Evolutionary conservation across 2,888 invertebrate species (phyloP).

Genomic region (Callinectes sapidus): DNA sequence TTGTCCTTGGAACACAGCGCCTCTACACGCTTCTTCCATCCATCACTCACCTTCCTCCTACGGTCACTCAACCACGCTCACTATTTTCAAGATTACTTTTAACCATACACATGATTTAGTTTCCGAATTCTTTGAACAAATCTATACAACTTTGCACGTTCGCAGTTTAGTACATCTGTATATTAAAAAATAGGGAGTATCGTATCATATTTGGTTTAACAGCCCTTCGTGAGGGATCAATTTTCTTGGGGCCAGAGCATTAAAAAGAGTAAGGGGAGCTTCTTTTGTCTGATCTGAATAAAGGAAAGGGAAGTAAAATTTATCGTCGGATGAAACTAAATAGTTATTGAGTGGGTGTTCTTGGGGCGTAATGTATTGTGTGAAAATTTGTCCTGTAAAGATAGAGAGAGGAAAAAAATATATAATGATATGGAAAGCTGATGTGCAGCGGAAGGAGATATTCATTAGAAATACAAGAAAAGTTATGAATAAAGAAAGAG

Average conservation of each 20-base stretch:
- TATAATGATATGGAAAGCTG: conserved; percentile 8
- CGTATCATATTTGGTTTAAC: conserved; percentile 10
- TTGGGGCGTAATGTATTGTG: not conserved
- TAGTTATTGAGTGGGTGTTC: not conserved
- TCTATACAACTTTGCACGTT: not conserved
- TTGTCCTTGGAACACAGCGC: not conserved
- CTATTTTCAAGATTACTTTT: not conserved
- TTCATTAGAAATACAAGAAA: not conserved
- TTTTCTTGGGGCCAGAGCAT: not conserved
- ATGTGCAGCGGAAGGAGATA: not conserved
- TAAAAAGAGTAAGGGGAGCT: not conserved
- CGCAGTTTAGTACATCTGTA: not conserved
- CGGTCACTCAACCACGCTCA: not conserved
- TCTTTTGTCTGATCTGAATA: not conserved
- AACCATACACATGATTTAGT: not conserved
- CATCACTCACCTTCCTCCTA: not conserved
- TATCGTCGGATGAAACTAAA: not conserved
- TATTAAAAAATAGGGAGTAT: not conserved
- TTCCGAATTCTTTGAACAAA: not conserved
- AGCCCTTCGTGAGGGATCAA: not conserved
- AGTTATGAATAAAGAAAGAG: not conserved
- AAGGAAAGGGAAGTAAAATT: not conserved
- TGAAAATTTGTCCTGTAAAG: not conserved
- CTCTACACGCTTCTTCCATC: not conserved
- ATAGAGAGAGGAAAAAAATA: not conserved